A percentile compares a stretch with the other conserved stretches of the same genome.
Evolutionary conservation across 2,888 invertebrate species (phyloP).

Genomic region (Prosapia bicincta): DNA sequence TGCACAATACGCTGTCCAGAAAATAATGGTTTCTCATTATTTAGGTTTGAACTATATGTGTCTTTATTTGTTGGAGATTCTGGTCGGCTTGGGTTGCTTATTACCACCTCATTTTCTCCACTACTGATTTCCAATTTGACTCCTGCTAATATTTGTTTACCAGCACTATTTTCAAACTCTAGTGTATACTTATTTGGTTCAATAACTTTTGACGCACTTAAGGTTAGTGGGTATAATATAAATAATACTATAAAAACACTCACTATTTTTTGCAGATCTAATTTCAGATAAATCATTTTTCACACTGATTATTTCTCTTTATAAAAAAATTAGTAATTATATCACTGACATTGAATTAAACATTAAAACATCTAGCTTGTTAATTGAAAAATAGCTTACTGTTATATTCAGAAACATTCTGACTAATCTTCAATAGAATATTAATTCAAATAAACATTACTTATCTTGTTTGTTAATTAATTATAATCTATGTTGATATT

Average conservation of each 20-base stretch:
- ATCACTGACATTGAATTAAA: not conserved
- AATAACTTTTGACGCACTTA: no score
- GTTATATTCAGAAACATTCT: no score
- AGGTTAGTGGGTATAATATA: not conserved
- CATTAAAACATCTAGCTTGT: not conserved
- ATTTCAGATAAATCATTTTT: not conserved
- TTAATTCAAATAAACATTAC: not conserved
- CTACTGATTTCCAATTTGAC: not conserved
- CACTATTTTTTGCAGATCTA: not conserved
- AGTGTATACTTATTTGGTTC: not conserved
- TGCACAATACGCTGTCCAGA: constrained; percentile 44
- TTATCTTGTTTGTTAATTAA: not conserved
- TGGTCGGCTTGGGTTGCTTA: not conserved
- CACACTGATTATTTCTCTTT: not conserved
- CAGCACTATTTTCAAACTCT: not conserved
- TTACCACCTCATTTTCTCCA: not conserved
- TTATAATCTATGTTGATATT: not conserved
- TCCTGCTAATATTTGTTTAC: not conserved
- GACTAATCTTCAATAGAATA: not conserved
- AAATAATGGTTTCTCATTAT: not conserved
- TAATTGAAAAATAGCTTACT: no score
- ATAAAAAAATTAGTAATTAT: not conserved
- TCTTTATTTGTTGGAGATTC: not conserved
- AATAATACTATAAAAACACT: not conserved
- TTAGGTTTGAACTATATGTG: no score